Percentiles rank a stretch among this genome's conserved stretches.
phyloP scores from a whole-genome alignment of 1,140 invertebrate genomes.

The Chymomyza costata region DNA sequence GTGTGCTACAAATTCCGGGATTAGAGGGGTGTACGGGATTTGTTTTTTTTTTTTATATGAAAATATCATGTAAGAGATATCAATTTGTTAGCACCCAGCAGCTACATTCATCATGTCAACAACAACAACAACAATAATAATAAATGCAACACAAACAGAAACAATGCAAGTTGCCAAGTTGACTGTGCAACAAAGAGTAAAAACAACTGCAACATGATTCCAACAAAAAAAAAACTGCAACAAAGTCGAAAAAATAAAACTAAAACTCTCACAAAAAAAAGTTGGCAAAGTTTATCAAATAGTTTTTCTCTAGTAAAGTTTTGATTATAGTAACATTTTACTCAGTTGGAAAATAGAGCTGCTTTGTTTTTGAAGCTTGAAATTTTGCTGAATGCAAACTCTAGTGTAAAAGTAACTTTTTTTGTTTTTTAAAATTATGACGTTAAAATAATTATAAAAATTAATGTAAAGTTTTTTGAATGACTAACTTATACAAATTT shows the following conservation, averaged over 20 bases:
- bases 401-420: no score
- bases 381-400: no score
- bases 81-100: slow-evolving; percentile 43
- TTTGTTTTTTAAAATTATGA: no score
- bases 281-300: slow-evolving; percentile 15
- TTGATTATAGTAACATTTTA: slow-evolving; percentile 25
- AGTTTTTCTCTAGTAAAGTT: slow-evolving; percentile 12
- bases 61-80: slow-evolving; percentile 48
- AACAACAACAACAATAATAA: slow-evolving; percentile 18
- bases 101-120: not conserved
- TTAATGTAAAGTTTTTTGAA: no score
- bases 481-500: no score
- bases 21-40: no score
- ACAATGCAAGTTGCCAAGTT: not conserved
- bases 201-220: slow-evolving; percentile 16
- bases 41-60: slow-evolving; percentile 7
- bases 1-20: no score
- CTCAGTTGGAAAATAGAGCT: slow-evolving; percentile 5
- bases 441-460: no score
- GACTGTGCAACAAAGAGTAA: slow-evolving; percentile 1
- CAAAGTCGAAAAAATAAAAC: not conserved
- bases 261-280: slow-evolving; percentile 10
- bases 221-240: not conserved
- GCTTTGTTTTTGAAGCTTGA: no score
- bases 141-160: no score